phyloP scores from a whole-genome alignment of 2,113 vertebrate genomes.

The Thermophis baileyi region DNA sequence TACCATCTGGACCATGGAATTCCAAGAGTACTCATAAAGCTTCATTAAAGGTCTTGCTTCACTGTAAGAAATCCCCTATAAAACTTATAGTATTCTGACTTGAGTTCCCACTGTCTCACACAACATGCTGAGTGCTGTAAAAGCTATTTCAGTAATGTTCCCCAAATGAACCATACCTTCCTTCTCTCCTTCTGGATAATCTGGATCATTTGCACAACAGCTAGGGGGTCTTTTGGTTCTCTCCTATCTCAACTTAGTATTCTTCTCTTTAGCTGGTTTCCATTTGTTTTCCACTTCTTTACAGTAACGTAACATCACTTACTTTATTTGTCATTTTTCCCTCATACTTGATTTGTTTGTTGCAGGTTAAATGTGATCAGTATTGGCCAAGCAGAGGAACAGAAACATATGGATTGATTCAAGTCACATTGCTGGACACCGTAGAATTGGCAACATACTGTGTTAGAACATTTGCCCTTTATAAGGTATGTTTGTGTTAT shows the following conservation, averaged over 20 bases:
- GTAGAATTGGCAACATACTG: slow-evolving; percentile 96
- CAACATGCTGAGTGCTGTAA: background rate
- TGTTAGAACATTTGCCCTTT: slow-evolving; percentile 95
- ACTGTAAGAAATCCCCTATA: background rate
- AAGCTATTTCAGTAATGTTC: background rate
- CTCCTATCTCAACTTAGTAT: background rate
- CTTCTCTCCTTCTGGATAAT: background rate
- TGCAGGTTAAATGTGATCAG: slow-evolving; percentile 97
- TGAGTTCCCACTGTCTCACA: background rate
- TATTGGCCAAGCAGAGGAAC: slow-evolving; percentile 97
- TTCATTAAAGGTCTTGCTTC: background rate
- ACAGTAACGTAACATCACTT: background rate
- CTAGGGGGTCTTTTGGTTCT: background rate
- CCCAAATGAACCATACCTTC: background rate
- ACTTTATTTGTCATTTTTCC: background rate
- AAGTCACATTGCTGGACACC: slow-evolving; percentile 92
- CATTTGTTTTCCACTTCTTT: background rate
- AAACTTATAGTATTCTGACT: background rate
- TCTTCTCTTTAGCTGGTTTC: background rate
- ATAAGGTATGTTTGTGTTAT: slow-evolving; percentile 78
- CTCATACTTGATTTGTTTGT: slow-evolving; percentile 31
- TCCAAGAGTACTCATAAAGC: background rate
- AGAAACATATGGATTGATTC: slow-evolving; percentile 93
- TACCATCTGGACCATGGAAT: background rate
- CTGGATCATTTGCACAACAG: background rate